Conservation (phyloP, 2,797 vertebrate genomes). For the Glossophaga mutica region DNA sequence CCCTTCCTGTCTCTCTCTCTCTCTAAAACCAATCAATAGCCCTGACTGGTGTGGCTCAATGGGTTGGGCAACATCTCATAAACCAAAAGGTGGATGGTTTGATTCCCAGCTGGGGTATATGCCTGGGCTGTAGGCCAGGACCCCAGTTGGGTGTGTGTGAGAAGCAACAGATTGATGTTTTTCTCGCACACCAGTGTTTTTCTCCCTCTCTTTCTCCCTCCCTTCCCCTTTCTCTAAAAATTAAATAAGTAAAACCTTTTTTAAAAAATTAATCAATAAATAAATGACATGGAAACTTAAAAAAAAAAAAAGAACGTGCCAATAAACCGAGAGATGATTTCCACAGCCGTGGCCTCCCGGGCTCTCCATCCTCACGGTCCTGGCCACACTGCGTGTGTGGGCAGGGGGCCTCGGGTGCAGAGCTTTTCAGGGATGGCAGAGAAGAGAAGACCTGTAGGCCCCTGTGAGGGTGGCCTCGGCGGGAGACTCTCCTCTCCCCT, state of each 20-base stretch:
- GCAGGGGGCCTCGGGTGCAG: background rate
- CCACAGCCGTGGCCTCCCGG: background rate
- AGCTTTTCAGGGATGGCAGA: no score
- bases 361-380: rapidly evolving
- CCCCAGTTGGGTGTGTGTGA: background rate
- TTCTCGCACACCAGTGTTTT: no score
- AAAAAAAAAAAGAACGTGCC: background rate
- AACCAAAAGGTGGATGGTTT: background rate
- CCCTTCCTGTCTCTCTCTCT: background rate
- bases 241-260: background rate
- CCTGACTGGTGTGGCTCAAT: background rate
- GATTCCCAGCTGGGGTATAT: background rate
- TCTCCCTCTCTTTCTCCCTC: background rate
- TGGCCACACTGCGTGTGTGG: background rate
- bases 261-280: background rate
- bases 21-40: background rate
- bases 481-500: no score
- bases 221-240: background rate
- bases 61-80: background rate
- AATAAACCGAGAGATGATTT: background rate
- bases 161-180: background rate
- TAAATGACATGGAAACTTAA: no score
- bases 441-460: background rate
- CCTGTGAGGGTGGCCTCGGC: background rate
- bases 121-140: no score